Evolutionary conservation across 2,888 invertebrate species (phyloP), one percentile per base, ranked within the genome.

Genomic region (Nomada fabriciana): DNA sequence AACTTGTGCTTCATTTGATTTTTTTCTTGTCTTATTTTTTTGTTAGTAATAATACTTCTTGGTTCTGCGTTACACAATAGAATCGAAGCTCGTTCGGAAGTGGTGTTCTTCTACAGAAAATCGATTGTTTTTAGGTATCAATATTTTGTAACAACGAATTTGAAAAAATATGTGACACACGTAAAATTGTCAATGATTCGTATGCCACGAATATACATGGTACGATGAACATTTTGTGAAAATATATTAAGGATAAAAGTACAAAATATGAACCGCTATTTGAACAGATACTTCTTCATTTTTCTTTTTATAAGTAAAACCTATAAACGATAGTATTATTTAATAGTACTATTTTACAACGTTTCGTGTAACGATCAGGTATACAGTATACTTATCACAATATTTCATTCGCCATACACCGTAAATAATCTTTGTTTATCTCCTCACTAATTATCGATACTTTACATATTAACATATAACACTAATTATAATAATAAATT

Each of bases 331-430:
- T 76, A 71, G 69, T 60, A 73, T 80, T 63, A 74, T 81, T 80
- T 75, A 71, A 73, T 68, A 83, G 65, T 81, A 69, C 82, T 79
- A 84, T 67, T 80, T 82, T 82, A 75, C 74, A 78, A 76, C 69
- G 72, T 80, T 36, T 78, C 61, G 82, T 65, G 64, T 80, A 74
- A 84, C 76, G 70, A 75, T 88, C 85, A 86, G 82, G 74, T 88
- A 70, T 76, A 83, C 73, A 85, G 77, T 88, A 88, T 84, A 84
- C 87, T 88, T 91, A 90, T 90, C 90, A 90, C 90, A 90, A 87
- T 88, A 86, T 84, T 89, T 80, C 86, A 75, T 86, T 85, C 77
- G 80, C 86, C 81, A 79, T 82, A 88, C 76, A 84, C 73, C 70
- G 80, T 76, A 83, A 74, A 67, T 86, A 74, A 74, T 82, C 36